Conservation (phyloP, 2,113 vertebrate species). For the Ibidorhyncha struthersii region DNA sequence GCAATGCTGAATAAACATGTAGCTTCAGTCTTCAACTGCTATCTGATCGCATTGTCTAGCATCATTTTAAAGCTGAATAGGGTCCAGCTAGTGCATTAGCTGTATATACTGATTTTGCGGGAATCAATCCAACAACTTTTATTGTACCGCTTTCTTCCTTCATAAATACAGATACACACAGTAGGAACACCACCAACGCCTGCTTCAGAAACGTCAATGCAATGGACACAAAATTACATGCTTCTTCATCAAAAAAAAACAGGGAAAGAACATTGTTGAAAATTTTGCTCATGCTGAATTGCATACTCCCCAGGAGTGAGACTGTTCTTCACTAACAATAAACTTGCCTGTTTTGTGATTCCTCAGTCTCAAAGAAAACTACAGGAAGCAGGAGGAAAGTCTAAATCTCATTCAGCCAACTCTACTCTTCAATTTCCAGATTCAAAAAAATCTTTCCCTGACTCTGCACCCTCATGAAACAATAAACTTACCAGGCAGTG, state of each 20-base stretch:
- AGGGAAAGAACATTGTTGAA: background rate
- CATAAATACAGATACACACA: background rate
- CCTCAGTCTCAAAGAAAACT: background rate
- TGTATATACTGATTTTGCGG: background rate
- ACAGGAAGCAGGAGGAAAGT: background rate
- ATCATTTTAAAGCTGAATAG: conserved; percentile 46
- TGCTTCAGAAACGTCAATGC: background rate
- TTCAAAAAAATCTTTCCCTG: background rate
- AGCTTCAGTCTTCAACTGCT: background rate
- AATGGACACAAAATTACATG: background rate
- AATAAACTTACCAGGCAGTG: background rate
- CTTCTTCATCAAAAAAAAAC: background rate
- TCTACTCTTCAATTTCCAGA: background rate
- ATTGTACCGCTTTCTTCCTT: background rate
- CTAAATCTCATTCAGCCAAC: background rate
- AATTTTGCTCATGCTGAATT: background rate
- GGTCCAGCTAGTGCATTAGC: conserved; percentile 53
- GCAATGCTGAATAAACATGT: conserved; percentile 40
- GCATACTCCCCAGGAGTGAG: background rate
- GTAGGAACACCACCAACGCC: background rate
- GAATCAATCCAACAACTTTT: conserved; percentile 20
- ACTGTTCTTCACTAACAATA: background rate
- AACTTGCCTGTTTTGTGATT: background rate
- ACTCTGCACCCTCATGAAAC: background rate
- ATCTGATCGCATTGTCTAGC: conserved; percentile 36